phyloP scores from a whole-genome alignment of 2,113 vertebrate genomes.

The Seriola aureovittata region DNA sequence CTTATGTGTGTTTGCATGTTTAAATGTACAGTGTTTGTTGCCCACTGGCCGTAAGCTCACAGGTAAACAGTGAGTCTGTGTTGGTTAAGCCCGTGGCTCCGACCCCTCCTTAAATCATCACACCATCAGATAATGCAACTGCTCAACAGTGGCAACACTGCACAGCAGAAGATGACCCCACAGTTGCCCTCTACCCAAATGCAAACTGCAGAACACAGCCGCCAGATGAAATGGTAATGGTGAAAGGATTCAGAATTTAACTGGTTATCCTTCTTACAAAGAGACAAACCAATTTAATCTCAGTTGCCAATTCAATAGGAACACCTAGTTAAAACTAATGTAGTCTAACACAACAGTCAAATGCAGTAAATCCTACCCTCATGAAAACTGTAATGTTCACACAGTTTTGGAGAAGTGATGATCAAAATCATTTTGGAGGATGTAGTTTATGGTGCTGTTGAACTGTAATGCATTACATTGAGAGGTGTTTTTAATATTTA shows the following conservation, averaged over 20 bases:
- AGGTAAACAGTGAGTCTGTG: slow-evolving; percentile 62
- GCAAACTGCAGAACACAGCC: slow-evolving; percentile 14
- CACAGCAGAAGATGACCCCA: slow-evolving; percentile 15
- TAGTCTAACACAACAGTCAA: background rate
- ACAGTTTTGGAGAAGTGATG: background rate
- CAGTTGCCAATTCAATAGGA: background rate
- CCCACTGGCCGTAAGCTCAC: slow-evolving; percentile 35
- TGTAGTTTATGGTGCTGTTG: background rate
- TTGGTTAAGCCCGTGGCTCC: slow-evolving; percentile 32
- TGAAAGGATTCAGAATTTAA: background rate
- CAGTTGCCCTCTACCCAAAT: background rate
- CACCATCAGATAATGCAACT: slow-evolving; percentile 59
- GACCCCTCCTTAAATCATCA: slow-evolving; percentile 47
- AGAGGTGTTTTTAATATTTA: background rate
- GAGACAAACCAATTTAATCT: too few species aligned
- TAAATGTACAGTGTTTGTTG: slow-evolving; percentile 32
- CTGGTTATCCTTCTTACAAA: background rate
- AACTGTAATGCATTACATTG: background rate
- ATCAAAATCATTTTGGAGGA: background rate
- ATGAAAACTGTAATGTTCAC: background rate
- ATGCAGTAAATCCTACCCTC: background rate
- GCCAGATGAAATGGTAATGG: background rate
- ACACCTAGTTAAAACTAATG: background rate
- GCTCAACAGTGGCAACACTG: slow-evolving; percentile 37
- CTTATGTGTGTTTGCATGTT: slow-evolving; percentile 13